Conservation (phyloP, 2,113 vertebrate genomes). For the Peromyscus polionotus region DNA sequence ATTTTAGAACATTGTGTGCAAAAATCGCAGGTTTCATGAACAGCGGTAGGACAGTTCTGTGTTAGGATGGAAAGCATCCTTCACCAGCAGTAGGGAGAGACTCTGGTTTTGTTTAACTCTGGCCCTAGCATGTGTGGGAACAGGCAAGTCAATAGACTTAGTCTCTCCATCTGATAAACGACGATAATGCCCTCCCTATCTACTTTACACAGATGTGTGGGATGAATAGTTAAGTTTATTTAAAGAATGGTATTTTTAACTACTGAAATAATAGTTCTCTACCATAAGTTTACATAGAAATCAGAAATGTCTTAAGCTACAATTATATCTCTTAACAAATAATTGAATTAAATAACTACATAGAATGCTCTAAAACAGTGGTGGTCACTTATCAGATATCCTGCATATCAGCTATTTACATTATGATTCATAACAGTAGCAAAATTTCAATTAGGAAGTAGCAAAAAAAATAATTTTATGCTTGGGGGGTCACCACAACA, state of each 20-base stretch:
- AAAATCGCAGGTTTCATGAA: not conserved
- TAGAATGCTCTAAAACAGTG: constrained; percentile 23
- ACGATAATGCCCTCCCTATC: not conserved
- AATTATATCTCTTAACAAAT: not conserved
- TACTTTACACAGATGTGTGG: not conserved
- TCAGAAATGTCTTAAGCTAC: not conserved
- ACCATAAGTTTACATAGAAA: not conserved
- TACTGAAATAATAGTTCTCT: not conserved
- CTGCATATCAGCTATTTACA: not conserved
- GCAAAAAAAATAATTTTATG: not conserved
- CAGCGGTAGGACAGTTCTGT: not conserved
- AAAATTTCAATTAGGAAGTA: not conserved
- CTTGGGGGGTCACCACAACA: no score
- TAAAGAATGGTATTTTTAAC: constrained; percentile 12
- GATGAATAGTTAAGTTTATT: not conserved
- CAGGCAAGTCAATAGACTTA: not conserved
- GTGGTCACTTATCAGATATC: not conserved
- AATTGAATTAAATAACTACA: constrained; percentile 13
- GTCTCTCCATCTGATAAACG: constrained; percentile 19
- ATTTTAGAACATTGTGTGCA: not conserved
- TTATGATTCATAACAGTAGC: not conserved
- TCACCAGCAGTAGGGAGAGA: not conserved
- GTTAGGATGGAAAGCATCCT: not conserved
- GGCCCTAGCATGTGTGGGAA: not conserved
- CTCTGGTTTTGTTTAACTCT: constrained; percentile 49